These are phyloP conservation scores for Encarsia formosa DNA, from an alignment of 2,888 invertebrate genomes.

Conservation along the genomic window DNA sequence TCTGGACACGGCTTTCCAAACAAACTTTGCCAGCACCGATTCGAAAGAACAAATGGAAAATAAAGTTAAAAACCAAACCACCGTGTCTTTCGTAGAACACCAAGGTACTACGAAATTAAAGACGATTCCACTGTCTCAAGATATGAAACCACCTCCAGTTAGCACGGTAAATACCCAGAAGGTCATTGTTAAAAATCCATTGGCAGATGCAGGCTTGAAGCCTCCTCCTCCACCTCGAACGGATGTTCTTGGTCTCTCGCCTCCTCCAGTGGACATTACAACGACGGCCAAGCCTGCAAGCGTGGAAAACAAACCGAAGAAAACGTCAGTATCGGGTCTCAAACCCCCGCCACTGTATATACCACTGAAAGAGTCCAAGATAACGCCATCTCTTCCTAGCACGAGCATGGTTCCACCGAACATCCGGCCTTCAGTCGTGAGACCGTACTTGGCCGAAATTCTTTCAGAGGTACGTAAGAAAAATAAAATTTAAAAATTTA, in stretches of 20 bases:
- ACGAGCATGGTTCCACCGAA: conserved; percentile 30
- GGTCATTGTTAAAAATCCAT: conserved; percentile 29
- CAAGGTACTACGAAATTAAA: conserved; percentile 22
- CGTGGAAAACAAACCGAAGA: conserved; percentile 31
- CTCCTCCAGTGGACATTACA: conserved; percentile 44
- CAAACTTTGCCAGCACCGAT: conserved; percentile 38
- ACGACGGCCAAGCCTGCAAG: conserved; percentile 35
- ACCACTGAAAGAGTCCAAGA: conserved; percentile 40
- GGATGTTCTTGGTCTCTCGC: conserved; percentile 46
- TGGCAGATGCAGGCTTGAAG: conserved; percentile 37
- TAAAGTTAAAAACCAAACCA: no score
- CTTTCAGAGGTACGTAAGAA: conserved; percentile 40
- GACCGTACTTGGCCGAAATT: conserved; percentile 46
- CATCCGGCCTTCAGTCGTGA: conserved; percentile 39
- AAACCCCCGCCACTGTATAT: conserved; percentile 45
- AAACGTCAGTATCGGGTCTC: conserved; percentile 37
- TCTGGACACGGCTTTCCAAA: conserved; percentile 39
- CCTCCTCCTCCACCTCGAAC: conserved; percentile 44
- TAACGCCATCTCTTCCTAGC: conserved; percentile 34
- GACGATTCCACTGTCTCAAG: conserved; percentile 38
- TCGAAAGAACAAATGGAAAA: conserved; percentile 25
- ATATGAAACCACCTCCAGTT: conserved; percentile 42
- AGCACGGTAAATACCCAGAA: background rate
- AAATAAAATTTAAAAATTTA: background rate
- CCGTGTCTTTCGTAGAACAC: background rate